A percentile compares a stretch with the other conserved stretches of the same genome.
phyloP scores from a whole-genome alignment of 2,797 vertebrate species.

The Lutjanus campechanus region DNA sequence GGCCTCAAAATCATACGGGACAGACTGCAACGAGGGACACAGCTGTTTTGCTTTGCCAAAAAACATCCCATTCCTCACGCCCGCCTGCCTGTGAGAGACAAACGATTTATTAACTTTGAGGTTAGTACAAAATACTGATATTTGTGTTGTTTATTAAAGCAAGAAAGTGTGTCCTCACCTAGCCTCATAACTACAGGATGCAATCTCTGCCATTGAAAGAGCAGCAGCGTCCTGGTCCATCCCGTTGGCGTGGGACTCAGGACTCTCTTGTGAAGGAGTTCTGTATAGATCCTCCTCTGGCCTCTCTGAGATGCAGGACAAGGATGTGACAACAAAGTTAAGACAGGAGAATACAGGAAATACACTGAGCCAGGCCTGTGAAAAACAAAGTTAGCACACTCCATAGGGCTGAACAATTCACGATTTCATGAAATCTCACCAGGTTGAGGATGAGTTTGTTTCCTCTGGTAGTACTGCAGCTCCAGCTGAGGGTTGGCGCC shows the following conservation, averaged over 20 bases:
- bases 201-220: constrained; percentile 97
- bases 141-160: not conserved
- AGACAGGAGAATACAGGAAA: not conserved
- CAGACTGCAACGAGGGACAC: constrained; percentile 93
- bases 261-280: constrained; percentile 85
- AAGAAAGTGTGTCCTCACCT: constrained; percentile 83
- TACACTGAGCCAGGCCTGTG: not conserved
- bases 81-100: constrained; percentile 88
- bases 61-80: constrained; percentile 98
- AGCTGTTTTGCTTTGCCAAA: constrained; percentile 96
- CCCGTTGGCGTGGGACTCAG: constrained; percentile 82
- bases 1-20: constrained; percentile 94
- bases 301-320: constrained; percentile 67
- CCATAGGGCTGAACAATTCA: too few relatives aligned
- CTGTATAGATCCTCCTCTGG: constrained; percentile 81
- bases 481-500: constrained; percentile 93
- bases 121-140: not conserved
- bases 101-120: not conserved
- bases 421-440: constrained; percentile 79
- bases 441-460: constrained; percentile 83
- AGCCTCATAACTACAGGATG: constrained; percentile 98
- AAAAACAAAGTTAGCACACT: not conserved
- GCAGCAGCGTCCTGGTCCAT: constrained; percentile 81
- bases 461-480: constrained; percentile 93
- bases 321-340: not conserved